These are phyloP conservation scores for Timema cristinae DNA, from an alignment of 2,888 invertebrate genomes.

Conservation along the genomic window DNA sequence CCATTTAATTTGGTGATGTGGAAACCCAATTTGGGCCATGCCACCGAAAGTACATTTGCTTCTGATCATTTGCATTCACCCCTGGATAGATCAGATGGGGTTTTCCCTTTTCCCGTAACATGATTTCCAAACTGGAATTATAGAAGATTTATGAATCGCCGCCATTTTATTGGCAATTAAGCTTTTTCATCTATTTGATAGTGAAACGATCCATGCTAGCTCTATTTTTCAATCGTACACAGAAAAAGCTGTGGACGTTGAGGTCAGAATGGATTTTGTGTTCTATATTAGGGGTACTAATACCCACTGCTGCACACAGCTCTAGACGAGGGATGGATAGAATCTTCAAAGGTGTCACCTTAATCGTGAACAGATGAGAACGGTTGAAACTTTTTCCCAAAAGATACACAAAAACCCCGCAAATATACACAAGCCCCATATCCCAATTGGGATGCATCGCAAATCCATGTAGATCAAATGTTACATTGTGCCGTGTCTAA, in stretches of 20 bases:
- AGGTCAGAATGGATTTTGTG: slow-evolving; percentile 23
- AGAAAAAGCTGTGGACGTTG: slow-evolving; percentile 15
- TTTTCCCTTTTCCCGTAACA: too few species aligned
- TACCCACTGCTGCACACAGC: slow-evolving; percentile 36
- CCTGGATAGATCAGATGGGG: too few species aligned
- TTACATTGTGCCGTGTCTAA: too few species aligned
- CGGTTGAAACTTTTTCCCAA: neutral
- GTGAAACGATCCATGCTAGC: slow-evolving; percentile 34
- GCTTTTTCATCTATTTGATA: slow-evolving; percentile 18
- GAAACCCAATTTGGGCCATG: too few species aligned
- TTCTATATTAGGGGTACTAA: slow-evolving; percentile 30
- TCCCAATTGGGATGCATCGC: neutral
- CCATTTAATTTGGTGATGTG: too few species aligned
- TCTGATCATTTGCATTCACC: too few species aligned
- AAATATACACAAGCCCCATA: slow-evolving; percentile 26
- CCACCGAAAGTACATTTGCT: too few species aligned
- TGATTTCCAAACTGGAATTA: too few species aligned
- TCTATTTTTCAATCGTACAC: slow-evolving; percentile 38
- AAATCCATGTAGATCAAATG: neutral
- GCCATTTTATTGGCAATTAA: too few species aligned
- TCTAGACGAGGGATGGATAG: slow-evolving; percentile 37
- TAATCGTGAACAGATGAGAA: neutral
- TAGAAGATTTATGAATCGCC: too few species aligned
- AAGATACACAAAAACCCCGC: slow-evolving; percentile 33
- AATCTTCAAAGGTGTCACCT: slow-evolving; percentile 34